Evolutionary conservation across 2,797 vertebrate species (phyloP), one percentile per base, ranked within the genome.

Genomic region (Erpetoichthys calabaricus): DNA sequence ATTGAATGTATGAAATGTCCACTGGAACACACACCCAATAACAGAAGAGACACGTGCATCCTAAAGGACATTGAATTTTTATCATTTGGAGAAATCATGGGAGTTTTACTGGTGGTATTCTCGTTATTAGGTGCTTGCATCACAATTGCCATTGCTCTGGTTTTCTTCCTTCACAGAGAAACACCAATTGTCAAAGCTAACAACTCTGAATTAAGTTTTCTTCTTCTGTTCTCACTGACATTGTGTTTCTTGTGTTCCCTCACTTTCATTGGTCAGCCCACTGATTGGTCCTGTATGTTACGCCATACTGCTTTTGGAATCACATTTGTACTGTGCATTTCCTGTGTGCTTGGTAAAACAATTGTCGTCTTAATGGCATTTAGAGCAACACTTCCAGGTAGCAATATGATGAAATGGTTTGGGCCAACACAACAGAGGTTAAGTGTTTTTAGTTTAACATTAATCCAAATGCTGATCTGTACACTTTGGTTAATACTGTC

Each of bases 1-100:
- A 42, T 64, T 56, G 55, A 56, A 46, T 70, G 67, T 49, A 45
- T 64, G 49, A 53, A 52, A 9, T 71, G 69, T 57, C 5, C 54
- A 9, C 52, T 59, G 51, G 63, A 70, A 7, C 68, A 62, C 45
- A 68, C 65, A 65, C 67, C 67, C 62, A 70, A 70, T 70, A 53
- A 45, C 10, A 42, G 56, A n/a, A 65, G 59, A 5, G 54, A 65
- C 61, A 4, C 41, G 51, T 70, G 67, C 60, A 44, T 70, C 43
- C 46, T 64, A 6, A 70, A 70, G 51, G 62, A 65, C 7, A 65
- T 57, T 3, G 67, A 71, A 65, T 71, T 61, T 54, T 44, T 68
- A 4, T 60, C 65, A 3, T 68, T 60, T 45, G 8, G 62, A n/a
- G 67, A 71, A 61, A 65, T 61, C 1, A 68, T 65, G 60, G 63